Evolutionary conservation across 2,797 vertebrate species (phyloP).

Genomic region (Hephaestus fuliginosus): DNA sequence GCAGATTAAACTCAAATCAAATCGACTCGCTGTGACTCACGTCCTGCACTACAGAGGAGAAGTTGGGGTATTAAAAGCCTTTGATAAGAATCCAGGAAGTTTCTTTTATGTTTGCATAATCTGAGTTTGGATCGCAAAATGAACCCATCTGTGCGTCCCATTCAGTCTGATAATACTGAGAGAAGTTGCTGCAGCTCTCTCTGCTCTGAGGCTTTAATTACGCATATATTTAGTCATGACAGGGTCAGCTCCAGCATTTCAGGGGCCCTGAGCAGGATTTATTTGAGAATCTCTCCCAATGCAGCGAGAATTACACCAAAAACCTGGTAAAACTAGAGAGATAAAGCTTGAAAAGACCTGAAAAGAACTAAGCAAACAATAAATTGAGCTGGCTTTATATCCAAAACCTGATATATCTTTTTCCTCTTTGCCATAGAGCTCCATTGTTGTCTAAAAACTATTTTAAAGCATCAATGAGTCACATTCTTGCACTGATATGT

Average conservation of each 20-base stretch:
- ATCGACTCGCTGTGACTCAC: slow-evolving; percentile 37
- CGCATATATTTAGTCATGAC: slow-evolving; percentile 42
- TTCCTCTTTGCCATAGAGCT: background rate
- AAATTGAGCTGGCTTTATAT: background rate
- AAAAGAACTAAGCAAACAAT: background rate
- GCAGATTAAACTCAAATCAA: slow-evolving; percentile 20
- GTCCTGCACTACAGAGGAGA: slow-evolving; percentile 33
- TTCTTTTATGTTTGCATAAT: slow-evolving; percentile 45
- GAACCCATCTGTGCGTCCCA: slow-evolving; percentile 62
- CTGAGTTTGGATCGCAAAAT: slow-evolving; percentile 53
- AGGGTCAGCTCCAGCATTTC: slow-evolving; percentile 27
- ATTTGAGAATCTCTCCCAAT: slow-evolving; percentile 36
- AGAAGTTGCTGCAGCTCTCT: slow-evolving; percentile 32
- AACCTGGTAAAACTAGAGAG: background rate
- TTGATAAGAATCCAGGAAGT: slow-evolving; percentile 50
- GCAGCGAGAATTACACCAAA: slow-evolving; percentile 20
- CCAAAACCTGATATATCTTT: background rate
- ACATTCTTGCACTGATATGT: background rate
- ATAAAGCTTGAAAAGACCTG: background rate
- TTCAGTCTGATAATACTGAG: slow-evolving; percentile 37
- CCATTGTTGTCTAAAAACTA: background rate
- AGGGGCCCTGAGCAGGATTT: slow-evolving; percentile 24
- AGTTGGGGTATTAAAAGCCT: slow-evolving; percentile 35
- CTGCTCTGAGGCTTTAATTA: slow-evolving; percentile 49
- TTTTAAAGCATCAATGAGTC: background rate